phyloP scores from a whole-genome alignment of 2,113 vertebrate species.

The Otocyon megalotis region DNA sequence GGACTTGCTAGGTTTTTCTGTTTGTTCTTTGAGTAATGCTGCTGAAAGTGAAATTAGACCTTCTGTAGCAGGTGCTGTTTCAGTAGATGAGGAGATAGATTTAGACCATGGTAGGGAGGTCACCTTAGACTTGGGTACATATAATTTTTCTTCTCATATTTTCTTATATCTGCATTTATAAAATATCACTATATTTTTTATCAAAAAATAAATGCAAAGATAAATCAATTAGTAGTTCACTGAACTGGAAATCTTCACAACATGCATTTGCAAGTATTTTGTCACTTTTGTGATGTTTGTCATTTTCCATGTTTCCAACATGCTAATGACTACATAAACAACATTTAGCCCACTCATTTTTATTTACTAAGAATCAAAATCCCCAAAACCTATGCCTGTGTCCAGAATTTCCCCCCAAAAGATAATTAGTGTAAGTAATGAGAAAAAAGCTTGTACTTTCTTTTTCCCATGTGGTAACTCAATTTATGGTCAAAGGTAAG shows the following conservation, averaged over 20 bases:
- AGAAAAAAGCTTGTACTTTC: conserved; percentile 35
- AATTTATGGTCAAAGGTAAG: neutral
- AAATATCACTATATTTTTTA: neutral
- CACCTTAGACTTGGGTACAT: neutral
- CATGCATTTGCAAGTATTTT: neutral
- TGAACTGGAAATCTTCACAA: neutral
- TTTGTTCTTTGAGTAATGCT: conserved; percentile 22
- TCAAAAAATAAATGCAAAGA: neutral
- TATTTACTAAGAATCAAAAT: conserved; percentile 1
- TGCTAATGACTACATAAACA: neutral
- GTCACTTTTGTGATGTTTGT: neutral
- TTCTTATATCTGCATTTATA: conserved; percentile 47
- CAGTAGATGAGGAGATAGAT: neutral
- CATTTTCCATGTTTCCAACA: neutral
- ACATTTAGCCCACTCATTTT: neutral
- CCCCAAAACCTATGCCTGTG: neutral
- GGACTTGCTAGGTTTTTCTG: conserved; percentile 33
- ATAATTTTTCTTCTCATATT: neutral
- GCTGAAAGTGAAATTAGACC: conserved; percentile 56
- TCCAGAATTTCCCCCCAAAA: neutral
- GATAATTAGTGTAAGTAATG: neutral
- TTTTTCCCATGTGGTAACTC: neutral
- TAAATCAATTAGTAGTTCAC: neutral
- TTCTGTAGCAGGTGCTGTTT: neutral
- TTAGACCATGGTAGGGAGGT: neutral